Conservation (phyloP, 2,888 invertebrate species). For the Drosophila kanekoi region DNA sequence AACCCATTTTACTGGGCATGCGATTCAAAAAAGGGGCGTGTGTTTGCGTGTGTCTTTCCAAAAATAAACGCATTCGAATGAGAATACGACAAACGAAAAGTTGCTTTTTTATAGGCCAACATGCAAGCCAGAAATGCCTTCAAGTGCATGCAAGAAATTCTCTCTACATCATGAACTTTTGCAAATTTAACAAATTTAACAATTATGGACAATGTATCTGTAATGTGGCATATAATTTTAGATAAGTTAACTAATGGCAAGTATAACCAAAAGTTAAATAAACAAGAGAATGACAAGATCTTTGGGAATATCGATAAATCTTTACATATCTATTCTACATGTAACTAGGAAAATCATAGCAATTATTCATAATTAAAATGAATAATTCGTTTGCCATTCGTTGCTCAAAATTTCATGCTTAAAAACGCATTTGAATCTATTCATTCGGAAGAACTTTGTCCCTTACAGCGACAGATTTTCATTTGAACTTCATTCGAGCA, state of each 20-base stretch:
- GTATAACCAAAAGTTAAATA: neutral
- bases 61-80: constrained; percentile 9
- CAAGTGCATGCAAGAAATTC: constrained; percentile 42
- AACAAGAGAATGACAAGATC: neutral
- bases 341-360: neutral
- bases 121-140: constrained; percentile 43
- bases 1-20: neutral
- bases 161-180: neutral
- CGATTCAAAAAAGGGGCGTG: constrained; percentile 45
- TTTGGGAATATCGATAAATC: constrained; percentile 18
- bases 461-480: neutral
- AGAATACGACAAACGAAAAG: constrained; percentile 30
- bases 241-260: constrained; percentile 4
- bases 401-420: neutral
- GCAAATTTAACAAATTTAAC: constrained; percentile 12
- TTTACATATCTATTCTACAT: neutral
- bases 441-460: neutral
- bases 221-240: neutral
- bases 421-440: neutral
- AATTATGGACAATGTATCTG: too few species aligned
- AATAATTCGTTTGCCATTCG: neutral
- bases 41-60: constrained; percentile 10
- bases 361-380: neutral
- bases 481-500: too few species aligned
- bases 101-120: constrained; percentile 29